Conservation (phyloP, 2,797 vertebrate species). For the Sciurus vulgaris region DNA sequence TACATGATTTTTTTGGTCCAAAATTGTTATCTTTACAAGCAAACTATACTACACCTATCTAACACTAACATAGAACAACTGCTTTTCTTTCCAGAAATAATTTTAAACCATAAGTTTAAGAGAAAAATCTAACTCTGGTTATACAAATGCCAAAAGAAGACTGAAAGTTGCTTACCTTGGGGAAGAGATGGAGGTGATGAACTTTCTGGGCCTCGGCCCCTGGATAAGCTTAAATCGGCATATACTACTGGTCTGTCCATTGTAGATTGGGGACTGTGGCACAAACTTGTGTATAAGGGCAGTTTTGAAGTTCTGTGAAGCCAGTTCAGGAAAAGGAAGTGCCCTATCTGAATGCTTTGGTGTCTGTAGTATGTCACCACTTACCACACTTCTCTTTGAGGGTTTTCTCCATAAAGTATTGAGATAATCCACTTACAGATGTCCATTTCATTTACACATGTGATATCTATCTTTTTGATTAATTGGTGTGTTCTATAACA, state of each 20-base stretch:
- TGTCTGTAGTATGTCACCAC: neutral
- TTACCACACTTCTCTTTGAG: neutral
- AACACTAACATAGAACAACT: neutral
- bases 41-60: neutral
- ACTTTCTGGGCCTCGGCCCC: neutral
- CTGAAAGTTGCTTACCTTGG: conserved; percentile 50
- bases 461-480: neutral
- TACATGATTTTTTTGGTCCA: neutral
- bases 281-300: neutral
- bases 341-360: neutral
- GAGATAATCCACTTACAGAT: neutral
- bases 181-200: neutral
- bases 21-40: neutral
- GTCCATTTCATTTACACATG: neutral
- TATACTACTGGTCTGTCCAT: conserved; percentile 35
- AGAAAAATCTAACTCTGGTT: conserved; percentile 16
- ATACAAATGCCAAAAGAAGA: neutral
- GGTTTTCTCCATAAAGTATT: neutral
- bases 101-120: neutral
- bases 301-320: neutral
- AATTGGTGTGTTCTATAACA: no score
- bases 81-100: neutral
- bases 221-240: conserved; percentile 34
- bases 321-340: conserved; percentile 26
- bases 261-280: neutral